Base-by-base conservation (phyloP, 2,113 vertebrate species). In the Myiozetetes cayanensis region DNA sequence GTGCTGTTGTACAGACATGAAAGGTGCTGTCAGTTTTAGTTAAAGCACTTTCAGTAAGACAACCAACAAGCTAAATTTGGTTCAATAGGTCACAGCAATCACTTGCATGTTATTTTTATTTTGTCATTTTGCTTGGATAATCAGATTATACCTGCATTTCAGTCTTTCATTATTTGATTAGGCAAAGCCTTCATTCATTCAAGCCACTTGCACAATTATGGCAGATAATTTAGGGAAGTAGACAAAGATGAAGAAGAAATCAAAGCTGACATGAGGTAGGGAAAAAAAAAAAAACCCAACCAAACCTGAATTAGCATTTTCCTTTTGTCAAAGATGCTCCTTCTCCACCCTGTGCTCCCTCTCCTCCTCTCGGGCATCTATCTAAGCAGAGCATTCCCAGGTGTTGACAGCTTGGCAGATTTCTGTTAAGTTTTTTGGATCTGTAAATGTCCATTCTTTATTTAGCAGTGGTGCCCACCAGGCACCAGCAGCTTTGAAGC, bases 241-340 rank as follows among this genome's bases (percentile, higher is more conserved):
- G 89, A 75, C 66, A 85, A 87, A 92, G 70, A 87, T 24, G 39
- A 89, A 78, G 39, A 96, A 87, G 61, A 93, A 94, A 94, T 93
- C 62, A 94, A 94, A 97, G 41, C 27, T 85, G 89, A 95, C 77
- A 49, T 21, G 41, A 79, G 37, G 41, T 15, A 94, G 63, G n/a
- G 25, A 82, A 87, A 41, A 24, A 80, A 21, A 77, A 24, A 24
- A 24, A 23, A 35, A 30, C n/a, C n/a, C 49, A 49, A 22, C 23
- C 22, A 23, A 47, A 37, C 0, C 6, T 27, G 66, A 67, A 89
- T 91, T 88, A 86, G 67, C 76, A 55, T 93, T 90, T 84, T 87
- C 30, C 49, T 37, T 63, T 89, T 94, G 73, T 89, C 81, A 65
- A 35, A 59, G 56, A 62, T 44, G 22, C 19, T 86, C 55, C 49